Evolutionary conservation across 35 echinoderm and acorn worm species (phyloP), one percentile per base, ranked within the genome.

Genomic region (Stichopus chloronotus): DNA sequence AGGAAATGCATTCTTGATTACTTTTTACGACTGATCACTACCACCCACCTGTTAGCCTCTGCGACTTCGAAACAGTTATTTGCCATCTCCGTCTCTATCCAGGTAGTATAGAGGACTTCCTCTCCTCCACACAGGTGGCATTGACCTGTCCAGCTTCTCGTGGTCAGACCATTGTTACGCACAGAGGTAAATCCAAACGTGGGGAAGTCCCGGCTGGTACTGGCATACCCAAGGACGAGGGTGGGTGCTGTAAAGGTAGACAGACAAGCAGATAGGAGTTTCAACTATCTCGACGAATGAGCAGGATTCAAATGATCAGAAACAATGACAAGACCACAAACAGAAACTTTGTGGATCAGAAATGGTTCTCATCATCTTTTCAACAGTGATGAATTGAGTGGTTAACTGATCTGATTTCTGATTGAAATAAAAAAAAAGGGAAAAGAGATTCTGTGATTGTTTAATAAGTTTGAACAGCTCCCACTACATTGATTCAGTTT

Each of bases 141-240:
- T 72, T 98, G 97, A 81, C 97, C 97, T 9, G 97, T 98, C 97
- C 97, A 98, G 85, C 97, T 98, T 22, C 84, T 98, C 52, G 97
- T 94, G n/a, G 91, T 85, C n/a, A 78, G 24, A 13, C 97, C 97
- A 83, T 96, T 98, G 55, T 96, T 88, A 30, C 93, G 86, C 57
- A 96, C 92, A 7, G 95, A 90, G 63, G 97, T 98, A 63, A 98
- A 98, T 56, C 97, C 97, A 74, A 98, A 94, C 0, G 95, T 94
- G 30, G 97, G 95, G 72, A 95, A 94, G 14, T 90, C 83, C 10
- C 81, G 71, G 72, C 52, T 93, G 43, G 91, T 92, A 91, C 91
- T 96, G 52, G 97, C 90, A 68, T 98, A 98, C 9, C 97, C 97
- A 22, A 98, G 93, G 13, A 96, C 61, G 63, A 98, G 91, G 11